Base-by-base conservation (phyloP, 2,888 invertebrate genomes). In the Thymelicus lineola region DNA sequence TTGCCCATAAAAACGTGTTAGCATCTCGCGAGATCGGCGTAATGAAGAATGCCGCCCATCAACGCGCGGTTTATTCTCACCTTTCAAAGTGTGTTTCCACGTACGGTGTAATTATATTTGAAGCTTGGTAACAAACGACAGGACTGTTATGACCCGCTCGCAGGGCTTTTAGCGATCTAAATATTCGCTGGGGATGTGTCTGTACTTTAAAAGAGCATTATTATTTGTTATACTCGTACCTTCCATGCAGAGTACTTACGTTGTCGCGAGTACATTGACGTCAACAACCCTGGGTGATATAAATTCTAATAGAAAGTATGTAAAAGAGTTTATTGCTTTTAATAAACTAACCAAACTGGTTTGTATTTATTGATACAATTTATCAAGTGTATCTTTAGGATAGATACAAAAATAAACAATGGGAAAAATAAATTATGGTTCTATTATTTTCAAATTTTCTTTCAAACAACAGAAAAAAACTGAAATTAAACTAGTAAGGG, bases 1-100 rank as follows among this genome's bases (percentile, higher is more conserved):
- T 87, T 80, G 79, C 77, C 80, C 82, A 84, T 90, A 90, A 90
- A n/a, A 90, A 84, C 81, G 82, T 84, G 86, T 86, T 84, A 82
- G 82, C 79, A 73, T 72, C 75, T 74, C 82, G 79, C 79, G 82
- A 84, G 84, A 87, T 85, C 82, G 78, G 80, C 74, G 77, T 84
- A 87, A 87, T 87, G 87, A 88, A 86, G 87, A 85, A 88, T 85
- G 82, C 76, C 79, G 81, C 81, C 77, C 75, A 73, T 77, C 80
- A 72, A 83, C 83, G 77, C 71, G 66, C 57, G 77, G 76, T 73
- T 78, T 81, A 79, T 80, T 77, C 75, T 74, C 73, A 74, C 77
- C 79, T 74, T 77, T 76, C 79, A 82, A 84, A 87, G 86, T 86
- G 86, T 84, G 84, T 87, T 86, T 82, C 78, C 82, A 77, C 85